Evolutionary conservation across 2,888 invertebrate species (phyloP), one percentile per base, ranked within the genome.

Genomic region (Drosophila longiperda): DNA sequence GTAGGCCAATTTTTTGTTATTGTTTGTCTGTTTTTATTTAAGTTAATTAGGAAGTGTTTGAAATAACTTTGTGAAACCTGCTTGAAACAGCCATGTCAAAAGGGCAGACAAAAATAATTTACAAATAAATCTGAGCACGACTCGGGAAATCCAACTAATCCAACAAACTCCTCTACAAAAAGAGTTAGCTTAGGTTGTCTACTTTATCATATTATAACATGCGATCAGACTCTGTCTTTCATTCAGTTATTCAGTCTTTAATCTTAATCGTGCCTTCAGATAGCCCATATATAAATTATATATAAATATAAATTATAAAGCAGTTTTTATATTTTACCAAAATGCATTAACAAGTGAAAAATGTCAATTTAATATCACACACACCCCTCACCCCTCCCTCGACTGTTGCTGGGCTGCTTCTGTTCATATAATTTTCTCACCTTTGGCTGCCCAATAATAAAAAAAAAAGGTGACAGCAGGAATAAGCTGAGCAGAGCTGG

Each of bases 351-450:
- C 45, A 20, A 8, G 15, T 15, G 7, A 4, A 45, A 15, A 12
- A 20, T 3, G 20, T 23, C 23, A 15, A 45, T 20, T 29, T 29
- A 7, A 45, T 15, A 3, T 11, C 11, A 17, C 11, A 29, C n/a
- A 50, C 29, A n/a, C 29, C 11, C 29, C 29, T 29, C n/a, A 6
- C n/a, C 9, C 17, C 29, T 3, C n/a, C 9, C 17, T 26, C 26
- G 69, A 29, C 42, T 12, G 69, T 29, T 23, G 58, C n/a, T 54
- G 20, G 48, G 23, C 20, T 26, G 66, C 73, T 45, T 12, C 17
- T 45, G 64, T 5, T 49, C 48, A 61, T 45, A n/a, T 45, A n/a
- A 64, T 68, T 68, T 57, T 68, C 52, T 32, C 69, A 75, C 74
- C 75, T 75, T 73, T 32, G 20, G 33, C 23, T 49, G 53, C 17